Percentiles rank a stretch among this genome's conserved stretches.
phyloP scores from a whole-genome alignment of 2,113 vertebrate species.

The Burhinus bistriatus region DNA sequence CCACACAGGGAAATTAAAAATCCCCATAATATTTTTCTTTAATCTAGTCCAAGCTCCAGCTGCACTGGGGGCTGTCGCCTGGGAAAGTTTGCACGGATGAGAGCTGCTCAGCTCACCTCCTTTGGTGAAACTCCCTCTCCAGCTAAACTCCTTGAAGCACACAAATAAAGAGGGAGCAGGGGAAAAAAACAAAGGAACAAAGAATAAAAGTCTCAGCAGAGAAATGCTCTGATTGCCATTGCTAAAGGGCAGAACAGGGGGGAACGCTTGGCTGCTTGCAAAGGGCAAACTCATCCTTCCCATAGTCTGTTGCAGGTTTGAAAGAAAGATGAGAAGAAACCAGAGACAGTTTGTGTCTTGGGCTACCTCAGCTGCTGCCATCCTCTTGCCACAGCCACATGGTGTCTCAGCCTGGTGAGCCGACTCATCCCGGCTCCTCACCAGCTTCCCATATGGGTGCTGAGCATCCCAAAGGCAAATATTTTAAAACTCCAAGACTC shows the following conservation, averaged over 20 bases:
- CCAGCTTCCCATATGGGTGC: background rate
- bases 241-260: background rate
- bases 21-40: slow-evolving; percentile 44
- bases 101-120: background rate
- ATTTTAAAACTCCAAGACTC: background rate
- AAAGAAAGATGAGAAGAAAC: background rate
- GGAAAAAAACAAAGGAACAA: background rate
- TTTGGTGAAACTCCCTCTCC: background rate
- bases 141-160: background rate
- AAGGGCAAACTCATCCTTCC: background rate
- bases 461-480: background rate
- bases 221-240: background rate
- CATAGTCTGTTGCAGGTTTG: accelerated
- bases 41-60: slow-evolving; percentile 19
- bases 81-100: background rate
- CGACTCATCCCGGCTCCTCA: background rate
- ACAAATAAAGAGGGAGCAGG: background rate
- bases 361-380: background rate
- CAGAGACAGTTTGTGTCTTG: background rate
- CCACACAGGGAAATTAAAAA: slow-evolving; percentile 62
- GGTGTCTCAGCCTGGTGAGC: background rate
- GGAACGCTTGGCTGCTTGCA: background rate
- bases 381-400: background rate
- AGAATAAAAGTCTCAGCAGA: background rate
- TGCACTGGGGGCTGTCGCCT: background rate